Evolutionary conservation across 2,113 vertebrate species (phyloP), one percentile per base, ranked within the genome.

Genomic region (Pygoscelis adeliae): DNA sequence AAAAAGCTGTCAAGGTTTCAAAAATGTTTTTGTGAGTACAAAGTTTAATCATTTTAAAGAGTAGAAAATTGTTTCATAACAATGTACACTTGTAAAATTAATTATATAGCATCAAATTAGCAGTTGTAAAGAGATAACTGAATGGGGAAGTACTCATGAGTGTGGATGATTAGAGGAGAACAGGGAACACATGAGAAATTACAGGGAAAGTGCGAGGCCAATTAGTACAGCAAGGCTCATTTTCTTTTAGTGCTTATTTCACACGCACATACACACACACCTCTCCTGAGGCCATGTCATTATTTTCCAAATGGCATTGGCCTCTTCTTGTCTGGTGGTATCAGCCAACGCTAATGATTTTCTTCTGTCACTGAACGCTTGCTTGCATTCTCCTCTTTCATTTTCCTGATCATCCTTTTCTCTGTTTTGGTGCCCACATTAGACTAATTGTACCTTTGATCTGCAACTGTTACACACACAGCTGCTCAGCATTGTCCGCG

Each of bases 171-270:
- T 97, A 94, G 87, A 93, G 72, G 85, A 95, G 84, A 95, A 56
- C 55, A 71, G 91, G 93, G 91, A 97, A 82, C 91, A 82, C 87
- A 89, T 81, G 56, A 97, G 93, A 97, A 97, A 95, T 97, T 97
- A 97, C 67, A 9, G 94, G 73, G 90, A 93, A 96, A 96, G 92
- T 92, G 87, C 0, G 4, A 96, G 83, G 87, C 90, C 87, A 97
- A 94, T 97, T 95, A 96, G 85, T 92, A 82, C 66, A 95, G 92
- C 91, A 95, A 91, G 90, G 89, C 89, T 97, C 93, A 95, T 97
- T 97, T 97, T 97, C 94, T 93, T 96, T 95, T 87, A 97, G 93
- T 91, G 78, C 94, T 96, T 95, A 92, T 90, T 97, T 97, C 87
- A 90, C 95, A 97, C 32, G 0, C 93, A 69, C 78, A 93, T 70